Evolutionary conservation across 2,888 invertebrate species (phyloP), one percentile per base, ranked within the genome.

Genomic region (Melitaea athalia): DNA sequence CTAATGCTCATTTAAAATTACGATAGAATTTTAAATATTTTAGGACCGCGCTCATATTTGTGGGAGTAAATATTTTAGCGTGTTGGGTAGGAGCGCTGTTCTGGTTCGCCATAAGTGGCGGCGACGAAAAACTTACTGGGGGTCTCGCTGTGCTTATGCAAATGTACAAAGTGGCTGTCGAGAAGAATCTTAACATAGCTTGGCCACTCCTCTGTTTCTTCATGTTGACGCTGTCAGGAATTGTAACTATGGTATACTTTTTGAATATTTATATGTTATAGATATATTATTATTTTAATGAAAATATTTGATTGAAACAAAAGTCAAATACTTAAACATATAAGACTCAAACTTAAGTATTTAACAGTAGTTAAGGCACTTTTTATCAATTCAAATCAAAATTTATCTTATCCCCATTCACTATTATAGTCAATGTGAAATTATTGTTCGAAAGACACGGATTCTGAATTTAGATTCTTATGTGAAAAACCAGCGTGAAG

Each of bases 131-230:
- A 50, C 85, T 84, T 49, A 79, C 78, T 0, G 75, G 81, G 43
- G 73, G 82, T 0, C 74, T 84, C 2, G 85, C 87, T 0, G 86
- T 88, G 10, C 76, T 92, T 0, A 74, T 81, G 7, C 83, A 85
- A 53, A 78, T 81, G 14, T 88, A 88, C 75, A 79, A 78, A 42
- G 73, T 78, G 3, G 77, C 85, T 0, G 77, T 79, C 5, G 77
- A 82, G 2, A 69, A 73, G 0, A 72, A 72, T 3, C 74, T 85
- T 0, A 65, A 70, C 8, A 14, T 74, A 0, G 79, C 70, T 4
- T 91, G 91, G 91, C 82, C 86, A 0, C 61, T 88, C 11, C 69
- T 86, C 2, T 77, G 83, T 1, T 85, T 84, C 67, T 68, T 82
- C 11, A 79, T 77, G 11, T 70, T 92, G 17, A 73, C 87, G 47